phyloP scores from a whole-genome alignment of 2,888 invertebrate genomes.

The Ochropleura leucogaster region DNA sequence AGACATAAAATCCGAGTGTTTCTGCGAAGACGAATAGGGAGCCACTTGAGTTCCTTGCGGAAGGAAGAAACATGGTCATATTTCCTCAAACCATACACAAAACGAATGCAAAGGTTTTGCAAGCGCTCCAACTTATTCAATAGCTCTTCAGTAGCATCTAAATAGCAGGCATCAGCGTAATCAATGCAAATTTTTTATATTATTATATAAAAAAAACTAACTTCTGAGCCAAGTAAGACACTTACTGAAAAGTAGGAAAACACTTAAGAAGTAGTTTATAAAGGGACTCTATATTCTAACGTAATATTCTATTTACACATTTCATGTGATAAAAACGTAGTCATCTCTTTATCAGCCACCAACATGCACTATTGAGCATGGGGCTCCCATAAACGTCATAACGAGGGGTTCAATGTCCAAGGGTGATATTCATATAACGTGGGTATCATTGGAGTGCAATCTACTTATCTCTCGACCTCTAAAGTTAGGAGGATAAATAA shows the following conservation, averaged over 20 bases:
- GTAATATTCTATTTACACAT: not conserved
- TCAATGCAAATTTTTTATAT: too few relatives aligned
- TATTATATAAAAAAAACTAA: too few relatives aligned
- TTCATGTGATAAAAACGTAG: not conserved
- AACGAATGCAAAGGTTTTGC: too few relatives aligned
- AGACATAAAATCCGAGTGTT: too few relatives aligned
- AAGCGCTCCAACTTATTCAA: too few relatives aligned
- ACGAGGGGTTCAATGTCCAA: conserved; percentile 6
- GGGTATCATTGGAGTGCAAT: not conserved
- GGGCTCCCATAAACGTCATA: not conserved
- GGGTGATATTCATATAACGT: not conserved
- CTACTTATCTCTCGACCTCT: conserved; percentile 2
- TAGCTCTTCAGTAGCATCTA: too few relatives aligned
- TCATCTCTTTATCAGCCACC: conserved; percentile 13
- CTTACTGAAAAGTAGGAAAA: not conserved
- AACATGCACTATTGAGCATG: conserved; percentile 6
- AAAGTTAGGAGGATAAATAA: not conserved
- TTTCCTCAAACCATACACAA: too few relatives aligned
- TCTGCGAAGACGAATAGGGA: too few relatives aligned
- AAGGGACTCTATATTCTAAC: not conserved
- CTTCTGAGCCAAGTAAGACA: not conserved
- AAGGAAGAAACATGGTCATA: too few relatives aligned
- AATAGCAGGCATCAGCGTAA: too few relatives aligned
- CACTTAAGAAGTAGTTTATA: not conserved
- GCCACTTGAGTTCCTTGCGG: too few relatives aligned